A percentile compares a stretch with the other conserved stretches of the same genome.
Conservation (phyloP, 2,888 invertebrate genomes). For the Conchocele bisecta region DNA sequence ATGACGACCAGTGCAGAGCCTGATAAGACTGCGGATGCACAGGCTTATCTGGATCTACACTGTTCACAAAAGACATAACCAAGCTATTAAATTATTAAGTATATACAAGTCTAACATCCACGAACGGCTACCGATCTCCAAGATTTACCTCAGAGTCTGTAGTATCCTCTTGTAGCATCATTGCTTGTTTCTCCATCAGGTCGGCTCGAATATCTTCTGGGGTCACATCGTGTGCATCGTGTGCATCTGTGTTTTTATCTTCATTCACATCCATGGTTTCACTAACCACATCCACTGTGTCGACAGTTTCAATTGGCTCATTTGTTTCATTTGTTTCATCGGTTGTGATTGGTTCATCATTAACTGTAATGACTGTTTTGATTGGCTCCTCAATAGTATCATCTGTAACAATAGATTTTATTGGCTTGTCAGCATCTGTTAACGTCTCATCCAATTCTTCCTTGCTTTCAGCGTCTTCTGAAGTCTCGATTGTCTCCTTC, state of each 20-base stretch:
- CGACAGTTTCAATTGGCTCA: background rate
- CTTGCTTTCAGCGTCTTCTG: conserved; percentile 2
- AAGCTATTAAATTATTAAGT: background rate
- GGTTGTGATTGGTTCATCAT: conserved; percentile 5
- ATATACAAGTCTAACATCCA: too few species aligned
- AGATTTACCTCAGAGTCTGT: conserved; percentile 53
- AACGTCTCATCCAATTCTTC: background rate
- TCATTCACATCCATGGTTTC: background rate
- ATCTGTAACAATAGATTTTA: background rate
- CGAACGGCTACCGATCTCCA: background rate
- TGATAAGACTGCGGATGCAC: background rate
- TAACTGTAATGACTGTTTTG: too few species aligned
- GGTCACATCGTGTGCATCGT: conserved; percentile 7
- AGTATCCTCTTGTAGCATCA: conserved; percentile 45
- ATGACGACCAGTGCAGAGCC: background rate
- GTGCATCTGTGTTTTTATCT: background rate
- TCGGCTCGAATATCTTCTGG: conserved; percentile 39
- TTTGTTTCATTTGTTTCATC: background rate
- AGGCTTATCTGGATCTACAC: background rate
- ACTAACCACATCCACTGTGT: too few species aligned
- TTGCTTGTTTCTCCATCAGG: conserved; percentile 32
- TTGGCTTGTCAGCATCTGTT: background rate
- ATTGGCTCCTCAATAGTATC: background rate
- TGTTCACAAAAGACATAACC: background rate
- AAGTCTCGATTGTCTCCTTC: too few species aligned